These are phyloP conservation scores for Pterobdella sp. DNA, from an alignment of 2,888 invertebrate genomes.

Conservation along the genomic window DNA sequence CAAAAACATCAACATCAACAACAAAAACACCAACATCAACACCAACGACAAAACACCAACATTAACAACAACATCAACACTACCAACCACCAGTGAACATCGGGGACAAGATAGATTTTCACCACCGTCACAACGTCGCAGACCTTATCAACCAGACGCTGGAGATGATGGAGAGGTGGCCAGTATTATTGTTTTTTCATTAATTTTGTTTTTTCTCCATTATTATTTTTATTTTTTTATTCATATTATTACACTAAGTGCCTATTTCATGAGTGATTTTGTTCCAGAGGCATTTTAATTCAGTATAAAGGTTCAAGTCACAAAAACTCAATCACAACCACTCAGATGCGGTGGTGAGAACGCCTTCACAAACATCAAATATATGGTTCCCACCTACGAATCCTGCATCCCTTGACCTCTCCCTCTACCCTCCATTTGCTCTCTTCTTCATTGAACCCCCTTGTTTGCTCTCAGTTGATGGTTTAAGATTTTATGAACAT, in stretches of 20 bases:
- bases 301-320: too few species aligned
- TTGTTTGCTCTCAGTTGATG: too few species aligned
- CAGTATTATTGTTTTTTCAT: neutral
- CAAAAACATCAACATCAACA: neutral
- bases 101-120: constrained; percentile 82
- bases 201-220: neutral
- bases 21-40: neutral
- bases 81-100: constrained; percentile 63
- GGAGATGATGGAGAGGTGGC: constrained; percentile 72
- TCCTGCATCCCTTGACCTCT: constrained; percentile 58
- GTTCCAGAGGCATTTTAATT: too few species aligned
- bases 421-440: too few species aligned
- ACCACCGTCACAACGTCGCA: constrained; percentile 75
- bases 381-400: constrained; percentile 93
- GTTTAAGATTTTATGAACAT: too few species aligned
- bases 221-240: neutral
- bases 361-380: constrained; percentile 94
- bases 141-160: constrained; percentile 86
- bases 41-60: neutral
- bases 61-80: neutral
- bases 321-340: too few species aligned
- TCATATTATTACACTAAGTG: too few species aligned
- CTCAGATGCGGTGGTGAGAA: constrained; percentile 73
- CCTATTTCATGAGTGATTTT: too few species aligned
- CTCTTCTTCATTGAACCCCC: too few species aligned